Conservation (phyloP, 2,888 invertebrate species). For the Meganola albula region DNA sequence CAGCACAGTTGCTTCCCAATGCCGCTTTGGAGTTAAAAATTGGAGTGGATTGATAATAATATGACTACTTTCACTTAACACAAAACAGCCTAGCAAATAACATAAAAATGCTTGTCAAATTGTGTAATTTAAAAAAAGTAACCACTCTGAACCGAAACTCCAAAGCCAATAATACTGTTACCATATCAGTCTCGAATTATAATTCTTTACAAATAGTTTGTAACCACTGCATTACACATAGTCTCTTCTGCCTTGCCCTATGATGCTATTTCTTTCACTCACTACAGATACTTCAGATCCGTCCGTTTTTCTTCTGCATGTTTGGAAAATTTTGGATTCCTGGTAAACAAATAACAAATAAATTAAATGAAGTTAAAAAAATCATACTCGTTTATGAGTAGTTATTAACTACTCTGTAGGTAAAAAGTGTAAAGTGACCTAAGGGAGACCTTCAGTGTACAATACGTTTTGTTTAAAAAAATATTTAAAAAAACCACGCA, state of each 20-base stretch:
- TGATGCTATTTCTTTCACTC: slow-evolving; percentile 66
- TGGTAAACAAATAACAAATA: no score
- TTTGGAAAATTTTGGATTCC: slow-evolving; percentile 55
- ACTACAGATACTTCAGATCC: slow-evolving; percentile 66
- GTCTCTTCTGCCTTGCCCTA: slow-evolving; percentile 58
- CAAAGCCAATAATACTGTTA: slow-evolving; percentile 58
- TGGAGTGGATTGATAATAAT: slow-evolving; percentile 21
- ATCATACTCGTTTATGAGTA: no score
- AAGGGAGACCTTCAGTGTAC: no score
- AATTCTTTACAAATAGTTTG: slow-evolving; percentile 22
- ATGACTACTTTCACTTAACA: no score
- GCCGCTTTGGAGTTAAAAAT: slow-evolving; percentile 28
- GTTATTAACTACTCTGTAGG: no score
- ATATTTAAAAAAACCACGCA: no score
- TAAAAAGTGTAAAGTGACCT: no score
- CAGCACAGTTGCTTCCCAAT: slow-evolving; percentile 25
- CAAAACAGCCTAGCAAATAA: no score
- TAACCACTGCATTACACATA: slow-evolving; percentile 50
- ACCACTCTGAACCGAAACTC: slow-evolving; percentile 36
- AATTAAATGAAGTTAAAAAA: no score
- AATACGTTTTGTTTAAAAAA: no score
- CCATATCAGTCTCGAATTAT: slow-evolving; percentile 59
- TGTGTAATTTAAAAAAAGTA: no score
- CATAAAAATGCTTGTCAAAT: no score
- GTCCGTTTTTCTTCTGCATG: slow-evolving; percentile 58